Conservation (phyloP, 2,113 vertebrate species). For the Serilophus lunatus region DNA sequence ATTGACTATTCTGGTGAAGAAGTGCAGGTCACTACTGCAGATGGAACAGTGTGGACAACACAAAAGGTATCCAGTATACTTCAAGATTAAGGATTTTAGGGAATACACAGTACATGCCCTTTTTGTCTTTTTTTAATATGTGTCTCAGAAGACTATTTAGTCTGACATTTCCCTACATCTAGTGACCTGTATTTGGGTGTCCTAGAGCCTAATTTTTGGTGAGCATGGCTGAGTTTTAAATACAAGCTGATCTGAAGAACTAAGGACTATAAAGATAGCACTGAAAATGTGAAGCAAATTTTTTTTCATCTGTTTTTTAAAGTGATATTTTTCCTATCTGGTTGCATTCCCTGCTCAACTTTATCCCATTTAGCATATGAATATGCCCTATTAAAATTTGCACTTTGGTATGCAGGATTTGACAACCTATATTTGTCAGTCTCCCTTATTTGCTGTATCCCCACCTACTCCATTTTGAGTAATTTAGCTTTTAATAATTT, state of each 20-base stretch:
- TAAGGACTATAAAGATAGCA: background rate
- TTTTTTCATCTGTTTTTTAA: background rate
- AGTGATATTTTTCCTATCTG: background rate
- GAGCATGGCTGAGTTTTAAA: background rate
- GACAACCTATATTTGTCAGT: background rate
- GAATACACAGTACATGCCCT: background rate
- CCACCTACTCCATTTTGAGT: background rate
- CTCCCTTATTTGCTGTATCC: background rate
- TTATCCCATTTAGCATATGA: background rate
- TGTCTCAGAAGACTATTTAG: background rate
- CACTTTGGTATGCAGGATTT: background rate
- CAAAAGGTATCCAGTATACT: constrained; percentile 81
- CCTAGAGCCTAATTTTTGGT: background rate
- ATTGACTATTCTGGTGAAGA: constrained; percentile 89
- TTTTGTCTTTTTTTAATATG: background rate
- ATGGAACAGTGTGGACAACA: constrained; percentile 80
- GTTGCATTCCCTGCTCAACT: background rate
- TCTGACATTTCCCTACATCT: too few relatives aligned
- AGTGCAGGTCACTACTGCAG: constrained; percentile 81
- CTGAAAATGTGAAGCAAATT: background rate
- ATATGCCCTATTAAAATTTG: background rate
- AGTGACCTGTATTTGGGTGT: background rate
- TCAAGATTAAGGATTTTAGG: background rate
- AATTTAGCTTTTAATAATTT: background rate
- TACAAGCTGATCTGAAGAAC: background rate